These are phyloP conservation scores for Andrena dorsata DNA, from an alignment of 2,888 invertebrate genomes.

Conservation along the genomic window DNA sequence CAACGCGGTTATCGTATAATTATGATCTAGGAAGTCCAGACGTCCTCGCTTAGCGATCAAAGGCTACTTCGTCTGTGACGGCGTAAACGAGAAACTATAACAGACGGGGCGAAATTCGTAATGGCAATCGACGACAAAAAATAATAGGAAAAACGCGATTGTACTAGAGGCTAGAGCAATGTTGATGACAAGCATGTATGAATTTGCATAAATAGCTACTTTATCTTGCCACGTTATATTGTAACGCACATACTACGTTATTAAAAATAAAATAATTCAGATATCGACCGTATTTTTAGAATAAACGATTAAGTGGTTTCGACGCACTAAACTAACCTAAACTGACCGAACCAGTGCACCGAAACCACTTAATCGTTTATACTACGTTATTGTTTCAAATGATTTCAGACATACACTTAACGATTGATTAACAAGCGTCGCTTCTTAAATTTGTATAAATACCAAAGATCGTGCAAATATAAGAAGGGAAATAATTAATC, in stretches of 20 bases:
- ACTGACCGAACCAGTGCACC: too few species aligned
- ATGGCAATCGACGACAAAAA: background rate
- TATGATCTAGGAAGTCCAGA: conserved; percentile 48
- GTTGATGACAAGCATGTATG: background rate
- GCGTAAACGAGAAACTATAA: conserved; percentile 15
- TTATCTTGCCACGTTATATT: background rate
- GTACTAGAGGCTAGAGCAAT: background rate
- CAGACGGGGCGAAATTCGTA: conserved; percentile 3
- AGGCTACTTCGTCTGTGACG: background rate
- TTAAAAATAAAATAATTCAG: too few species aligned
- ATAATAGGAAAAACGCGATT: background rate
- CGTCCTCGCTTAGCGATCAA: conserved; percentile 15
- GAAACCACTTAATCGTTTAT: too few species aligned
- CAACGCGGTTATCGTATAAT: conserved; percentile 57
- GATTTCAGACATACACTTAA: too few species aligned
- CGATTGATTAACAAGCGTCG: too few species aligned
- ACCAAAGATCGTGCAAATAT: too few species aligned
- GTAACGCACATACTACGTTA: background rate
- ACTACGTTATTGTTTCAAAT: too few species aligned
- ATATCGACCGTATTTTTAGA: too few species aligned
- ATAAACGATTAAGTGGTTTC: too few species aligned
- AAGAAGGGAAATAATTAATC: background rate
- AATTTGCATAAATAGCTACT: background rate
- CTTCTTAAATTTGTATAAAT: too few species aligned
- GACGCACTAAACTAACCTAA: too few species aligned